Conservation (phyloP, 2,797 vertebrate genomes). For the Leucoraja ocellata region DNA sequence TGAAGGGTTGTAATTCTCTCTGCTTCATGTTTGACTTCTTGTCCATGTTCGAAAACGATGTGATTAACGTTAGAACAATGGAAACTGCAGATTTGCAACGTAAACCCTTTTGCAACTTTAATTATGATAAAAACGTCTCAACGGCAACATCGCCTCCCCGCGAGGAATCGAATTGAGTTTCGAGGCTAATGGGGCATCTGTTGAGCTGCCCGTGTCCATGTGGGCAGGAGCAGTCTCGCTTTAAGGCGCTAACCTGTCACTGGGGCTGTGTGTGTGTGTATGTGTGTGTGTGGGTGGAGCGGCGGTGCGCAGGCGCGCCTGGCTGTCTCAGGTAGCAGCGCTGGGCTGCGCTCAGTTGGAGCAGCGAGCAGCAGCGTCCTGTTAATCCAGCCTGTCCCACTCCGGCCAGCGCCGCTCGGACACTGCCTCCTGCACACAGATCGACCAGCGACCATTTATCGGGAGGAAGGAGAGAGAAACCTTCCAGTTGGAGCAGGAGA, state of each 20-base stretch:
- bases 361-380: neutral
- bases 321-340: slow-evolving; percentile 16
- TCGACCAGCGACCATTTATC: neutral
- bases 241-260: slow-evolving; percentile 32
- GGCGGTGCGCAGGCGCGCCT: slow-evolving; percentile 5
- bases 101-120: too few relatives aligned
- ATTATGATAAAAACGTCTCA: too few relatives aligned
- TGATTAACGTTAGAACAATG: too few relatives aligned
- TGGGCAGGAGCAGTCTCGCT: neutral
- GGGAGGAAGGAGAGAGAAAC: neutral
- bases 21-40: too few relatives aligned
- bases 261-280: neutral
- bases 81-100: too few relatives aligned
- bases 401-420: neutral
- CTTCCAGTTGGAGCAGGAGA: neutral
- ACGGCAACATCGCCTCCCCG: neutral
- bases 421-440: neutral
- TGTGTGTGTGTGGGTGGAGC: neutral
- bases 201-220: neutral
- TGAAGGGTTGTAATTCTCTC: too few relatives aligned
- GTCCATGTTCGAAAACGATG: too few relatives aligned
- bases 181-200: neutral
- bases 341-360: neutral
- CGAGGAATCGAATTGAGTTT: neutral
- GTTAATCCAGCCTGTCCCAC: too few relatives aligned